phyloP scores from a whole-genome alignment of 2,113 vertebrate genomes.

The Rhagologus leucostigma region DNA sequence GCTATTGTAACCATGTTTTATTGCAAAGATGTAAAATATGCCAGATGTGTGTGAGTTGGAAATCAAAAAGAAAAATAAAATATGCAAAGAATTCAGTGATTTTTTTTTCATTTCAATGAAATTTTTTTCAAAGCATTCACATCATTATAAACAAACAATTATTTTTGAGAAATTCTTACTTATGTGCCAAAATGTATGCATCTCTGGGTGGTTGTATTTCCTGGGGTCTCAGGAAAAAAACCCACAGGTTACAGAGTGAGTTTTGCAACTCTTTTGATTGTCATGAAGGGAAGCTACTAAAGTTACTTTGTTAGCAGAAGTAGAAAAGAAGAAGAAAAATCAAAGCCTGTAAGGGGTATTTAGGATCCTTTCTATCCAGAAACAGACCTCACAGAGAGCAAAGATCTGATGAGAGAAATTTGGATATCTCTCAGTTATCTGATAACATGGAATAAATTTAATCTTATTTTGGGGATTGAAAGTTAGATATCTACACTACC shows the following conservation, averaged over 20 bases:
- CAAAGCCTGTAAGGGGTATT: not conserved
- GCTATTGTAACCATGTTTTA: conserved; percentile 99
- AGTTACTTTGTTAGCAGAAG: not conserved
- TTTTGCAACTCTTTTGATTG: not conserved
- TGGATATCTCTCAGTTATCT: not conserved
- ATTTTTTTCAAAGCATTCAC: not conserved
- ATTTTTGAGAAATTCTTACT: not conserved
- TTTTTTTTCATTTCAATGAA: conserved; percentile 65
- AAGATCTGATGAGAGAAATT: not conserved
- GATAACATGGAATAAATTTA: not conserved
- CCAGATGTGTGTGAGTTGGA: conserved; percentile 95
- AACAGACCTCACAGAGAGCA: not conserved
- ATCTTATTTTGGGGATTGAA: not conserved
- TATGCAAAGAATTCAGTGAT: conserved; percentile 96
- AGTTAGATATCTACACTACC: not conserved
- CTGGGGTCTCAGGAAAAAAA: not conserved
- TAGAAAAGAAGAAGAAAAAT: not conserved
- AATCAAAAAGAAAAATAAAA: conserved; percentile 95
- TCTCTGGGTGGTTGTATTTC: not conserved
- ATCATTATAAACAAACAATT: not conserved
- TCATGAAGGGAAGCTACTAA: not conserved
- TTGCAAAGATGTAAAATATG: conserved; percentile 99
- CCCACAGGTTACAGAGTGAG: not conserved
- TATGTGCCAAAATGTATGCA: not conserved
- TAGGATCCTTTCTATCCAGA: too few relatives aligned